phyloP scores from a whole-genome alignment of 2,113 vertebrate species.

The Heloderma charlesbogerti region DNA sequence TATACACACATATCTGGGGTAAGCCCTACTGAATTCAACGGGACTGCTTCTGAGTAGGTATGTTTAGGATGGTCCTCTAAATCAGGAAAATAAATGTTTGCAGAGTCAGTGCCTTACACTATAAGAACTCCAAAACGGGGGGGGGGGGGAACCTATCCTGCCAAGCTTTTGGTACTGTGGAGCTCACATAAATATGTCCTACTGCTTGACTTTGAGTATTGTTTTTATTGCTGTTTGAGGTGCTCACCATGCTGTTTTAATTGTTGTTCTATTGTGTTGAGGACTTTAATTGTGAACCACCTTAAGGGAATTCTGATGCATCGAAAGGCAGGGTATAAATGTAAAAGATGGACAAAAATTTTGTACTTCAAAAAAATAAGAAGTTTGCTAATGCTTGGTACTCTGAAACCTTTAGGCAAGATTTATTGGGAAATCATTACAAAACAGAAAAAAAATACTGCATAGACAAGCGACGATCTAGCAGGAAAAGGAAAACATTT shows the following conservation, averaged over 20 bases:
- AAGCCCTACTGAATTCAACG: too few species aligned
- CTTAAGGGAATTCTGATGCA: not conserved
- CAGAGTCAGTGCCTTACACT: not conserved
- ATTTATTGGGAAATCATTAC: constrained; percentile 18
- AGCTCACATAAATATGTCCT: not conserved
- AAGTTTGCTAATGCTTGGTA: constrained; percentile 18
- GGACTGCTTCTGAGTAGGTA: too few species aligned
- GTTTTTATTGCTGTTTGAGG: not conserved
- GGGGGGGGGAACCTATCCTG: not conserved
- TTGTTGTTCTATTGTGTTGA: not conserved
- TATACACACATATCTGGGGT: not conserved
- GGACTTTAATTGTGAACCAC: not conserved
- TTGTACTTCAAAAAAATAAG: constrained; percentile 4
- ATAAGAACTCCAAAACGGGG: not conserved
- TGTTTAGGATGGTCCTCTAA: too few species aligned
- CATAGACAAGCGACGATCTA: not conserved
- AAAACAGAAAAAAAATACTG: constrained; percentile 26
- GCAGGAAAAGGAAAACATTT: constrained; percentile 42
- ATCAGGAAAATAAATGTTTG: not conserved
- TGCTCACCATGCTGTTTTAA: not conserved
- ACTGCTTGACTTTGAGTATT: not conserved
- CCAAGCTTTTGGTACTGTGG: not conserved
- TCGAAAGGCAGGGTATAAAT: not conserved
- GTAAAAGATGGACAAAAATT: not conserved
- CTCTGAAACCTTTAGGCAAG: constrained; percentile 38